Base-by-base conservation (phyloP, 2,888 invertebrate genomes). In the Chrysotoxum bicinctum region DNA sequence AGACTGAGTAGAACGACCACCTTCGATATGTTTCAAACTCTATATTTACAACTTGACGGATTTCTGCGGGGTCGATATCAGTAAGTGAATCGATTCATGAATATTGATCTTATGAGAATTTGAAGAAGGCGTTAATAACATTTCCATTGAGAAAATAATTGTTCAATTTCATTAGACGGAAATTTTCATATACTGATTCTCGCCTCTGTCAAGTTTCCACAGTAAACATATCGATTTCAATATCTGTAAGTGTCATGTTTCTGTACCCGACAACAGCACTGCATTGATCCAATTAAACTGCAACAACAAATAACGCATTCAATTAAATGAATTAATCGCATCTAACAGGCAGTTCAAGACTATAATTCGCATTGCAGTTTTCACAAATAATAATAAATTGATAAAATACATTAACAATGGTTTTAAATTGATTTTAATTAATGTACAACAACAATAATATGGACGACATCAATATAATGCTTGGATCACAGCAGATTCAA, bases 371-470 rank as follows among this genome's bases (percentile, higher is more conserved):
- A 64, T 9, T 66, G 64, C 60, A 37, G 30, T 45, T 60, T n/a
- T 64, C 23, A 12, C 45, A 32, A 69, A 64, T 69, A 26, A 76
- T 48, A 76, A 76, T 75, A 72, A 80, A 75, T 78, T 80, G 66
- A 80, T 70, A 70, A 66, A 64, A 77, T 74, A 54, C 26, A 54
- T 64, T 81, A 82, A 75, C 50, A 60, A 73, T 69, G 40, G 50
- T 43, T 48, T 68, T 85, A 81, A 85, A 85, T 85, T 85, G 81
- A 85, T 73, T 73, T 85, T 81, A 81, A 85, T 85, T 85, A 85
- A 60, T 48, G 19, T 48, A n/a, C 21, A 66, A 66, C 64, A 48
- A 62, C 48, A 40, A 7, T 30, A 16, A 2, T 21, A 26, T 32
- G 19, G 48, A 69, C 73, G 70, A 77, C 58, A 68, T 40, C 68